Conservation (phyloP, 1,140 invertebrate species). For the Macrostomum lignano region DNA sequence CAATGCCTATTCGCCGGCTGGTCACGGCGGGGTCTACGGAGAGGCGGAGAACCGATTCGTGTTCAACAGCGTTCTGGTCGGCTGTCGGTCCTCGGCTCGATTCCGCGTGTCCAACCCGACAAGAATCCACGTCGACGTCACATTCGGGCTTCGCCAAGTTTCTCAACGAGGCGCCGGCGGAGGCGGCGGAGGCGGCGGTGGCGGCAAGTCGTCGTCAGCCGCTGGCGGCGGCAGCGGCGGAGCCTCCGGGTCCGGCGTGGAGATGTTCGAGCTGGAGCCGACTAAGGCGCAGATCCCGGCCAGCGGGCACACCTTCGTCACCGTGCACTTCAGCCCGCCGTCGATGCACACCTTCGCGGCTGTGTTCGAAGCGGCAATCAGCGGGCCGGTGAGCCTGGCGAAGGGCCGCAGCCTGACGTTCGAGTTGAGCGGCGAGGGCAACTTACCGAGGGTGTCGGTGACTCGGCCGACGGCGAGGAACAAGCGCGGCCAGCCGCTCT, state of each 20-base stretch:
- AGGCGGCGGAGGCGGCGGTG: neutral
- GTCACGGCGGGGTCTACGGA: conserved; percentile 19
- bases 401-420: conserved; percentile 17
- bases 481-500: conserved; percentile 21
- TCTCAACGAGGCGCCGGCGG: too few relatives aligned
- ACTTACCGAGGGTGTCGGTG: conserved; percentile 20
- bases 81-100: conserved; percentile 20
- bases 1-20: neutral
- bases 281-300: conserved; percentile 16
- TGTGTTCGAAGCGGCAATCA: too few relatives aligned
- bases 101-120: conserved; percentile 26
- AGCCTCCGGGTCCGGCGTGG: conserved; percentile 11
- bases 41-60: conserved; percentile 25
- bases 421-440: conserved; percentile 25
- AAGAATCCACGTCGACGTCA: conserved; percentile 11
- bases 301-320: conserved; percentile 21
- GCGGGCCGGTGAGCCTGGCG: conserved; percentile 12
- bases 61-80: conserved; percentile 27
- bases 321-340: conserved; percentile 21
- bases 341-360: too few relatives aligned
- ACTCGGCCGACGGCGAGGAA: conserved; percentile 20
- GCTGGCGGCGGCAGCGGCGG: conserved; percentile 9
- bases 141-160: neutral
- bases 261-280: conserved; percentile 26
- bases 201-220: conserved; percentile 11